Evolutionary conservation across 2,888 invertebrate genomes (phyloP), one percentile per base, ranked within the genome.

Genomic region (Bimastos eiseni): DNA sequence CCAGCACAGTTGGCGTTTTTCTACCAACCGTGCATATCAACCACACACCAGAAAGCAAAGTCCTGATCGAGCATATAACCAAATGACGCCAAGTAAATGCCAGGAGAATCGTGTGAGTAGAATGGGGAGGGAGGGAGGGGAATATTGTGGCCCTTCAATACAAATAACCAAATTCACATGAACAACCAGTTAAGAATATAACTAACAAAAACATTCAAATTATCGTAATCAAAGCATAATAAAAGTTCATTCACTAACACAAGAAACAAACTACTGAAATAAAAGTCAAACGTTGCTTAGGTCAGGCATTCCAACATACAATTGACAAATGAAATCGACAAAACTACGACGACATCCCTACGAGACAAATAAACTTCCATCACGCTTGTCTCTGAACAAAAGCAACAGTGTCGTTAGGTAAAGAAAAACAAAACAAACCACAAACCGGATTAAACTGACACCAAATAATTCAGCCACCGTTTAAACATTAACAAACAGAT

Each of bases 361-460:
- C n/a, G 13, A 30, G 70, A 70, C 70, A 70, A 70, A 70, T 70
- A 70, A 70, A 70, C 70, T n/a, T 13, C 70, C 70, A 70, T 70
- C 70, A 70, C 13, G 70, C 70, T n/a, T 11, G n/a, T 70, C 70
- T 17, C 55, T n/a, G 30, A 70, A 70, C 70, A 70, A n/a, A 70
- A 70, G 70, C 70, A 70, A 70, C 70, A 70, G 70, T n/a, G 1
- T 70, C 70, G 70, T 70, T 70, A 70, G 70, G 70, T 70, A 70
- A 70, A 70, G 70, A 70, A 70, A 70, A 70, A 70, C 70, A 70
- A 70, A 70, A 70, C 70, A 70, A 70, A 70, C 70, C 70, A 70
- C 70, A 70, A 70, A 70, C 70, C 70, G 70, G 70, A 70, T 70
- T 70, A 70, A 70, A 70, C 70, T 70, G 70, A 70, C 70, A 70